Base-by-base conservation (phyloP, 2,888 invertebrate genomes). In the Sphaerophoria taeniata region DNA sequence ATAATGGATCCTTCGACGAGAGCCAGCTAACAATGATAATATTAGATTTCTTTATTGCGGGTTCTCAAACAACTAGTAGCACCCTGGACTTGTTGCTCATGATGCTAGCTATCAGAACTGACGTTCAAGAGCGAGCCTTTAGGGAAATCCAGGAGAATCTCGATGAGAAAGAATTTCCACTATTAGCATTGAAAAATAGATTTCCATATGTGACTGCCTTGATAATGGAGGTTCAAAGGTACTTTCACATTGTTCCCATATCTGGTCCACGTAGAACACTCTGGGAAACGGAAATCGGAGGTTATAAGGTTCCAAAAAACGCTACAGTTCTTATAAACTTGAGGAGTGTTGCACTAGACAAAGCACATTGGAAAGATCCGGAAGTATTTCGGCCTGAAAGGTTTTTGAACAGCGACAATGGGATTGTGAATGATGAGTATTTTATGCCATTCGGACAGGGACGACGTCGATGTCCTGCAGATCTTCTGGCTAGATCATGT, bases 11-110 rank as follows among this genome's bases (percentile, higher is more conserved):
- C 33, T 91, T 93, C 90, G 89, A 91, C 93, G 95, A 95, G 76
- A 94, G 94, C 5, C 95, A 95, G 88, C 89, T 95, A 67, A 91
- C 94, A 4, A 93, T 95, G 93, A 93, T 95, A 4, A 94, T 95
- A 87, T 89, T 95, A 73, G 96, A 96, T 89, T 92, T 95, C 58
- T 95, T 95, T 87, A 93, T 95, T 88, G 95, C 94, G 5, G 95
- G 95, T 2, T 93, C 94, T 0, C 93, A 93, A 87, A 95, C 95
- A 0, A 95, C 95, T 0, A 94, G 94, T 78, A 93, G 92, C 47
- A 94, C 95, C 0, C 89, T 95, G 14, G 94, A 94, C 87, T 93
- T 95, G 88, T 93, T 94, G 0, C 91, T 95, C 61, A 91, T 95
- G 88, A 92, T 93, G 87, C 93, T 95, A 93, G 91, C 94, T 16